Base-by-base conservation (phyloP, 2,113 vertebrate species). In the Numida meleagris region DNA sequence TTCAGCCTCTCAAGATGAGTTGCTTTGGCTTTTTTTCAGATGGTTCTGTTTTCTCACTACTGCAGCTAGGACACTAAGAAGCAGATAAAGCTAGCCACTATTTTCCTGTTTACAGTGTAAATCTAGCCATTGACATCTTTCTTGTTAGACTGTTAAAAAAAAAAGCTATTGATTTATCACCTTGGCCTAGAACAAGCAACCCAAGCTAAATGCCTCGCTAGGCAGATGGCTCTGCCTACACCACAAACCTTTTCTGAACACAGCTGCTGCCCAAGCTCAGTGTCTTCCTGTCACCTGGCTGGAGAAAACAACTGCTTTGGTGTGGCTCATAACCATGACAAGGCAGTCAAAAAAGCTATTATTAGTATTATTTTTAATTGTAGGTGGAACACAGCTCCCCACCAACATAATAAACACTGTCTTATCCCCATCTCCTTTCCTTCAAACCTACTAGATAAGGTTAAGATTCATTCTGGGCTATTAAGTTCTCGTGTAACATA, bases 181-280 rank as follows among this genome's bases (percentile, higher is more conserved):
- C 65, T 51, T n/a, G 57, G 72, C 88, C 89, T 77, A 78, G 65
- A 91, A 94, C 63, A 88, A 65, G 91, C 87, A 95, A 58, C 59
- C 67, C 74, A 66, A 90, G 59, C 75, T 82, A 40, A 87, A 79
- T 25, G 87, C 67, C 84, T 95, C 51, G 38, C 85, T 72, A 63
- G 82, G 79, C 96, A 95, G 96, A 95, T 91, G 94, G 96, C 51
- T 91, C 94, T 95, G 91, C 93, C 94, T 81, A 93, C 91, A 94
- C 76, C 85, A 72, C 82, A 36, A 67, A 88, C 72, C 89, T 92
- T 68, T 73, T 33, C 88, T 68, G 89, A 91, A 63, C 79, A 81
- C 91, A 93, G 87, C 87, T 96, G 93, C 72, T 89, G 88, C 89
- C 72, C 88, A 71, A 86, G 76, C 89, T 94, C 79, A 74, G 65